These are phyloP conservation scores for Corydoras maculifer DNA, from an alignment of 2,113 vertebrate species.

Conservation along the genomic window DNA sequence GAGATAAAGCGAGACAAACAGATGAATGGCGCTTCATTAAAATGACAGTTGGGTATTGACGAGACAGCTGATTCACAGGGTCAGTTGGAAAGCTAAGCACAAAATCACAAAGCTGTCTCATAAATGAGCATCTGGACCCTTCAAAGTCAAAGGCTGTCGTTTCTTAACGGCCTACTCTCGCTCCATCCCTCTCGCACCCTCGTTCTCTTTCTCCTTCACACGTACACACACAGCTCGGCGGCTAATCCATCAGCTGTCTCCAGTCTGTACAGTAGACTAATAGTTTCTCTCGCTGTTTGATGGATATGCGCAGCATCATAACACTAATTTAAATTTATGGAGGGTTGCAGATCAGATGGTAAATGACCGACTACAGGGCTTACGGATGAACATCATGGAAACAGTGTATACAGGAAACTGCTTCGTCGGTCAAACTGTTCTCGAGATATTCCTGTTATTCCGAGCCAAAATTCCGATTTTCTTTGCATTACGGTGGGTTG, in stretches of 20 bases:
- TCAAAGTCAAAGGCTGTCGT: slow-evolving; percentile 38
- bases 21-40: slow-evolving; percentile 43
- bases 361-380: not conserved
- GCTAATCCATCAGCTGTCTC: slow-evolving; percentile 29
- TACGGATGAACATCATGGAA: not conserved
- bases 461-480: no score
- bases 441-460: no score
- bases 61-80: slow-evolving; percentile 34
- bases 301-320: slow-evolving; percentile 2
- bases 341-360: slow-evolving; percentile 14
- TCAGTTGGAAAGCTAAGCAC: slow-evolving; percentile 29
- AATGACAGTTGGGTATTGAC: slow-evolving; percentile 39
- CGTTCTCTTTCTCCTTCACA: slow-evolving; percentile 7
- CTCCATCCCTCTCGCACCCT: not conserved
- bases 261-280: slow-evolving; percentile 20
- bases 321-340: slow-evolving; percentile 4
- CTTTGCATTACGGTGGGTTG: no score
- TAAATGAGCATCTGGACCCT: slow-evolving; percentile 41
- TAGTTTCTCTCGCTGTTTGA: slow-evolving; percentile 26
- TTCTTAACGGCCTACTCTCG: slow-evolving; percentile 16
- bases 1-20: slow-evolving; percentile 23
- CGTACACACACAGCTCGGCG: slow-evolving; percentile 5
- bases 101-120: slow-evolving; percentile 28
- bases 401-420: not conserved
- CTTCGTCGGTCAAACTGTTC: not conserved